Evolutionary conservation across 1,140 invertebrate species (phyloP).

Genomic region (Patella vulgata): DNA sequence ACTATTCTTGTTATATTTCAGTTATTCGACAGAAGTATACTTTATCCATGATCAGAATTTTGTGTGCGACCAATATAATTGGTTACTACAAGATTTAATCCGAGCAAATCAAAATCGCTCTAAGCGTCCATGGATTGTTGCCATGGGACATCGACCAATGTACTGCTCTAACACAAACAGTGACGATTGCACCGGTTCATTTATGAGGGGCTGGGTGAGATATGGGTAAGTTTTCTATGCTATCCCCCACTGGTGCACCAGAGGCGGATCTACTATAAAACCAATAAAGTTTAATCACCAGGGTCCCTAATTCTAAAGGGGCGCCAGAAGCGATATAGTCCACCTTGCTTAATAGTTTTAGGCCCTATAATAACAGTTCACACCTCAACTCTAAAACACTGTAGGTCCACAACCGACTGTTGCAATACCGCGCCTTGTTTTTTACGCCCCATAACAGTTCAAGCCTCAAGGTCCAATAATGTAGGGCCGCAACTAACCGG

Average conservation of each 20-base stretch:
- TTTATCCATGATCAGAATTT: constrained; percentile 68
- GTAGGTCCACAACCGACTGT: too few relatives aligned
- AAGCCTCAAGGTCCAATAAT: too few relatives aligned
- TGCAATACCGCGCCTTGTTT: too few relatives aligned
- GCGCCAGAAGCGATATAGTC: too few relatives aligned
- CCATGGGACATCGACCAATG: constrained; percentile 64
- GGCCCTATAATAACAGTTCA: too few relatives aligned
- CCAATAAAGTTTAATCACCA: background rate
- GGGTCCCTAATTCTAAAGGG: constrained; percentile 5
- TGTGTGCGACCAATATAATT: constrained; percentile 69
- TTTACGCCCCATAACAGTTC: too few relatives aligned
- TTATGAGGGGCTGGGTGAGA: constrained; percentile 3
- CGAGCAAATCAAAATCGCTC: constrained; percentile 59
- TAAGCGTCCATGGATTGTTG: constrained; percentile 62
- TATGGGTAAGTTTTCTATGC: constrained; percentile 1
- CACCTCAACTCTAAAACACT: too few relatives aligned
- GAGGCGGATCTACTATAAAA: background rate
- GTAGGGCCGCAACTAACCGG: too few relatives aligned
- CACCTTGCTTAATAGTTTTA: too few relatives aligned
- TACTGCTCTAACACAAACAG: constrained; percentile 63
- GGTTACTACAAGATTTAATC: constrained; percentile 84
- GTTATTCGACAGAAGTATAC: constrained; percentile 51
- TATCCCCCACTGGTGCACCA: too few relatives aligned
- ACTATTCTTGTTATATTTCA: constrained; percentile 38
- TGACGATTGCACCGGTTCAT: constrained; percentile 47